Evolutionary conservation across 2,888 invertebrate genomes (phyloP).

Genomic region (Pycnomerus fuliginosus): DNA sequence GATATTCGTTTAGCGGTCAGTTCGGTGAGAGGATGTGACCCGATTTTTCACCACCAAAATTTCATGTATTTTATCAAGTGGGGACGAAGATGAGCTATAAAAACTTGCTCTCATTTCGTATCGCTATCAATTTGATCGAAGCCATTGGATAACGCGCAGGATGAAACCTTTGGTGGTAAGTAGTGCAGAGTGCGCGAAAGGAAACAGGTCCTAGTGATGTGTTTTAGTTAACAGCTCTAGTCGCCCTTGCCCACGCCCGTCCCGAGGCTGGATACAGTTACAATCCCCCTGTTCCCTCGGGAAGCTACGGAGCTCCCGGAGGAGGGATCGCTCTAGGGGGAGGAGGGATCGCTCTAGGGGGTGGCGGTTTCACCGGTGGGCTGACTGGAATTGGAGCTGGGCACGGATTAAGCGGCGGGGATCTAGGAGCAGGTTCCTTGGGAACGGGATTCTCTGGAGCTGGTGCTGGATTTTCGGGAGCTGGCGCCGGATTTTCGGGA

Average conservation of each 20-base stretch:
- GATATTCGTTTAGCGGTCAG: slow-evolving; percentile 18
- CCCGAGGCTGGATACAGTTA: slow-evolving; percentile 65
- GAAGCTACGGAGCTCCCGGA: slow-evolving; percentile 41
- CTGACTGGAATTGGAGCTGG: slow-evolving; percentile 41
- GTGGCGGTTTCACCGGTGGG: slow-evolving; percentile 51
- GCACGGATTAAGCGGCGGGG: slow-evolving; percentile 46
- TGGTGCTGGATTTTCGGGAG: slow-evolving; percentile 15
- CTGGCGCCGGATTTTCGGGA: slow-evolving; percentile 34
- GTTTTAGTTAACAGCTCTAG: slow-evolving; percentile 49
- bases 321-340: slow-evolving; percentile 42
- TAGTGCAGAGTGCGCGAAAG: slow-evolving; percentile 21
- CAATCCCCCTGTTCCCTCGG: slow-evolving; percentile 37
- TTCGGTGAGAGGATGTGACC: slow-evolving; percentile 30
- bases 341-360: slow-evolving; percentile 39
- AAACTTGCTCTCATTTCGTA: slow-evolving; percentile 4
- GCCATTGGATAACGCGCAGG: slow-evolving; percentile 25
- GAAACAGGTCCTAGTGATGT: slow-evolving; percentile 9
- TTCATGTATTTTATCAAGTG: slow-evolving; percentile 5
- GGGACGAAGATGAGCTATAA: slow-evolving; percentile 14
- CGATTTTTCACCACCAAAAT: slow-evolving; percentile 27
- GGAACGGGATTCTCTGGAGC: neutral
- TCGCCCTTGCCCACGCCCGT: slow-evolving; percentile 61
- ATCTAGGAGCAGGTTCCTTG: slow-evolving; percentile 47
- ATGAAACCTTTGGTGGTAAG: slow-evolving; percentile 48
- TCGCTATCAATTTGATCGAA: slow-evolving; percentile 1